Evolutionary conservation across 1,140 invertebrate genomes (phyloP).

Genomic region (Bicyclus anynana): DNA sequence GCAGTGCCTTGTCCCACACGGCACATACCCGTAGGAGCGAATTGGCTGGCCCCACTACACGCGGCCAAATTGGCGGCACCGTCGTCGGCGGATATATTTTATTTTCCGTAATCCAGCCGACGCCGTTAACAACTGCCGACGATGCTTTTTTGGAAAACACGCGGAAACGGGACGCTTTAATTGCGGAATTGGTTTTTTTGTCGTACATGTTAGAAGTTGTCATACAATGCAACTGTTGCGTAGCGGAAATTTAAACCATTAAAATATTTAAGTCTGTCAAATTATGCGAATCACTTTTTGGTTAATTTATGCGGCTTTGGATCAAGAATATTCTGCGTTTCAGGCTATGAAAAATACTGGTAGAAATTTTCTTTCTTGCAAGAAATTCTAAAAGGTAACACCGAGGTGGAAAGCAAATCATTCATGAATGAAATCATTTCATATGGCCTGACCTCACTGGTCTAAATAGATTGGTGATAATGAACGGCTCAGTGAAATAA

Average conservation of each 20-base stretch:
- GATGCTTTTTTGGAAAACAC: slow-evolving; percentile 36
- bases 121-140: slow-evolving; percentile 42
- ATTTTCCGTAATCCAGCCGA: slow-evolving; percentile 53
- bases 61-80: slow-evolving; percentile 50
- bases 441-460: no score
- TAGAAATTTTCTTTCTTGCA: no score
- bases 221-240: slow-evolving; percentile 10
- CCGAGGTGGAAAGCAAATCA: no score
- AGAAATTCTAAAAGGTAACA: no score
- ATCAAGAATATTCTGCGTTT: no score
- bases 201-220: slow-evolving; percentile 6
- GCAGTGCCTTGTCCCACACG: slow-evolving; percentile 45
- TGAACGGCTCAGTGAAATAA: no score
- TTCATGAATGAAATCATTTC: no score
- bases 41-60: slow-evolving; percentile 48
- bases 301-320: no score
- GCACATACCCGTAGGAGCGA: slow-evolving; percentile 40
- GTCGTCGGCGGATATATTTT: slow-evolving; percentile 51
- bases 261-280: no score
- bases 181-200: slow-evolving; percentile 41
- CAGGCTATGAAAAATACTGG: no score
- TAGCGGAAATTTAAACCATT: background rate
- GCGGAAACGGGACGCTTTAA: slow-evolving; percentile 36
- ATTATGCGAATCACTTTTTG: no score
- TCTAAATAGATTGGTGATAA: no score